Conservation (phyloP, 2,888 invertebrate species). For the Agrilus mali region DNA sequence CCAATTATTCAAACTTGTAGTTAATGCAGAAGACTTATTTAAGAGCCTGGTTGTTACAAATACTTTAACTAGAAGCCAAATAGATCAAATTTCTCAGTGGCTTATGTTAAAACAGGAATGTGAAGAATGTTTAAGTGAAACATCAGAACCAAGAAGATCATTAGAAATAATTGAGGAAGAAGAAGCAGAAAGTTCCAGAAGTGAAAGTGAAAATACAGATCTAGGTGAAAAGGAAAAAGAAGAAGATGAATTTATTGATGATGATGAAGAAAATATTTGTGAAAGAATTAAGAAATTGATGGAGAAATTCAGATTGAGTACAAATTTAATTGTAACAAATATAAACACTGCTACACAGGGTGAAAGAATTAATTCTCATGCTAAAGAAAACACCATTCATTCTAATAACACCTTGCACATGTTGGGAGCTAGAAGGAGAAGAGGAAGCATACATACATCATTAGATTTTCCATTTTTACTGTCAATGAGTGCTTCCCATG, state of each 20-base stretch:
- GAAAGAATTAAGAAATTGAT: slow-evolving; percentile 61
- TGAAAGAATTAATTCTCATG: slow-evolving; percentile 2
- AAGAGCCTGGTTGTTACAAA: slow-evolving; percentile 59
- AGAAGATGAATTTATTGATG: slow-evolving; percentile 36
- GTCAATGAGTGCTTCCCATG: slow-evolving; percentile 17
- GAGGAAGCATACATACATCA: slow-evolving; percentile 32
- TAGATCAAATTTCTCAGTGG: slow-evolving; percentile 72
- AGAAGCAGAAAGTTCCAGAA: slow-evolving; percentile 28
- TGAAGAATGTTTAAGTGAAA: slow-evolving; percentile 61
- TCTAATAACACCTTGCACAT: slow-evolving; percentile 23
- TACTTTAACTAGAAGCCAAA: slow-evolving; percentile 55
- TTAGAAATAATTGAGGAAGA: slow-evolving; percentile 45
- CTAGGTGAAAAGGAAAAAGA: slow-evolving; percentile 27
- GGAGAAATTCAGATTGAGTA: slow-evolving; percentile 56
- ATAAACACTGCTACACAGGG: slow-evolving; percentile 14
- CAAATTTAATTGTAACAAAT: slow-evolving; percentile 51
- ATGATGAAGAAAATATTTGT: slow-evolving; percentile 50
- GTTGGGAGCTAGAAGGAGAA: slow-evolving; percentile 29
- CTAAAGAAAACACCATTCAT: slow-evolving; percentile 25
- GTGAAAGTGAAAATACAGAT: slow-evolving; percentile 25
- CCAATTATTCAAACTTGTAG: slow-evolving; percentile 70
- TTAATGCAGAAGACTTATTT: slow-evolving; percentile 75
- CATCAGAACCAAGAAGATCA: slow-evolving; percentile 39
- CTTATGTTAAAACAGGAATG: slow-evolving; percentile 76
- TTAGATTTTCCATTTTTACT: slow-evolving; percentile 22